phyloP scores from a whole-genome alignment of 2,113 vertebrate species.

The cattle (Bos taurus) region DNA sequence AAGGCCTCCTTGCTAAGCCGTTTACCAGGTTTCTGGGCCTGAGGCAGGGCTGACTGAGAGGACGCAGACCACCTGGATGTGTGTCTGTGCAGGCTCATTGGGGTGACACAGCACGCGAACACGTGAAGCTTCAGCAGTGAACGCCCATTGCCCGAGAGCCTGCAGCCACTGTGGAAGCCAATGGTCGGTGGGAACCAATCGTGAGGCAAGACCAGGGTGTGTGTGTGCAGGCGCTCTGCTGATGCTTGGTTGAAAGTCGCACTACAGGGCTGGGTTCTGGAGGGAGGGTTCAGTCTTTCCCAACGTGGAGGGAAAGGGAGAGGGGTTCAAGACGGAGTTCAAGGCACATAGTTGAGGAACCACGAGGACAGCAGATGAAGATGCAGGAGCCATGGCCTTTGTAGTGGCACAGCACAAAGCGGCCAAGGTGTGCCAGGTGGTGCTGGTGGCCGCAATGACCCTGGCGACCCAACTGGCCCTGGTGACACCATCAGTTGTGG shows the following conservation, averaged over 20 bases:
- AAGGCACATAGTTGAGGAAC: neutral
- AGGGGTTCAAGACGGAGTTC: neutral
- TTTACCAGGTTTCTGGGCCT: too few species aligned
- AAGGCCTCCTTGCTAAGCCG: neutral
- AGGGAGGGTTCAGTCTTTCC: neutral
- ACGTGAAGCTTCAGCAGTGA: rapidly evolving
- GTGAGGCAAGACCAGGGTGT: neutral
- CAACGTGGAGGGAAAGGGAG: neutral
- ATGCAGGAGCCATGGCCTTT: too few species aligned
- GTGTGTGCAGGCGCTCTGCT: neutral
- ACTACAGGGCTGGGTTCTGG: neutral
- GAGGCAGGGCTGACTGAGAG: rapidly evolving
- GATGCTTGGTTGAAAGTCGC: rapidly evolving
- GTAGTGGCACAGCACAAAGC: neutral
- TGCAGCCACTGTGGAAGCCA: neutral
- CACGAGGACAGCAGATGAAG: neutral
- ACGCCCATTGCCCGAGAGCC: neutral
- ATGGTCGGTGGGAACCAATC: neutral
- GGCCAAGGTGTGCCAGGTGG: neutral
- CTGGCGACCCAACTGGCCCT: neutral
- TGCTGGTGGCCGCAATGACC: rapidly evolving
- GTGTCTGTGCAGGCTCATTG: neutral
- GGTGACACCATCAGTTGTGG: too few species aligned
- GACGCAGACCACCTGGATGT: neutral
- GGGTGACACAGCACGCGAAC: rapidly evolving